Evolutionary conservation across 2,113 vertebrate genomes (phyloP), one percentile per base, ranked within the genome.

Genomic region (Pomatorhinus ruficollis): DNA sequence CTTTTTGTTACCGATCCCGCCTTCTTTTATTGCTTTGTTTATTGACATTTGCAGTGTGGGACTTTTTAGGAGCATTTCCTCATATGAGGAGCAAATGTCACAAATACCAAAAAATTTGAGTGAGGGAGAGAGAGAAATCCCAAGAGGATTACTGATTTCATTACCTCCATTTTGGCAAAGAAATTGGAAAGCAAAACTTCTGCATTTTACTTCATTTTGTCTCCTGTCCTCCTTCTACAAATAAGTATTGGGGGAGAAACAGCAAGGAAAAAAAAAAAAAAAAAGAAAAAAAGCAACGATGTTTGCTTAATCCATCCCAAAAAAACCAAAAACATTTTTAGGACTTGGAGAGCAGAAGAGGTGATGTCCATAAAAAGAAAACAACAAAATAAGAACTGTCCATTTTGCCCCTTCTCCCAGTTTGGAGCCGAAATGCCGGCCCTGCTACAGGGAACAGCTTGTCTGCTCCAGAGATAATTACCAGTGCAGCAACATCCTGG

Each of bases 31-130:
- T 96, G 95, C 97, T 97, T 88, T 84, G 97, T 98, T 98, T 98
- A 98, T 98, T 98, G 97, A 97, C 93, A 95, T 98, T 98, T 98
- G 97, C 89, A 45, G 91, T 39, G 56, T 70, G 21, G 90, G 94
- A 95, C 95, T 97, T 95, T 94, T 96, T 89, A 97, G 96, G 94
- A 97, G 91, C 82, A 97, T 97, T 98, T 98, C 97, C 96, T 98
- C 95, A 97, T 96, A 97, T 53, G 87, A 97, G 96, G 93, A 98
- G 93, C 97, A 97, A 98, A 98, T 97, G 97, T 98, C 97, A 97
- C 95, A 95, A 97, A 95, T 95, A 95, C 95, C 94, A 96, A 97
- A 97, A 96, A 96, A 97, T 93, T 96, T 92, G 77, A 95, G 86
- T 11, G 68, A 95, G 47, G 21, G 86, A 95, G 60, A 83, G 49